Evolutionary conservation across 2,888 invertebrate species (phyloP), one percentile per base, ranked within the genome.

Genomic region (Platycheirus albimanus): DNA sequence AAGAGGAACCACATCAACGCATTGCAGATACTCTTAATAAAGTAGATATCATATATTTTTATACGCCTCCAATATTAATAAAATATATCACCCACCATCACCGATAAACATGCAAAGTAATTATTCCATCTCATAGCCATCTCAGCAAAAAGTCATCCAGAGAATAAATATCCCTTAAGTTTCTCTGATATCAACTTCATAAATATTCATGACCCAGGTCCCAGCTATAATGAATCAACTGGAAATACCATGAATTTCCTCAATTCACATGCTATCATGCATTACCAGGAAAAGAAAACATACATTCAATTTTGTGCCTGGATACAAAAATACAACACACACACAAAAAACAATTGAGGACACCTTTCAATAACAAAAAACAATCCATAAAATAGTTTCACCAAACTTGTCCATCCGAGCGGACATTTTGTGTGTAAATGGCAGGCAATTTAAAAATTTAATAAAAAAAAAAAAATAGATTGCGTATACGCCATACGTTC

Each of bases 161-260:
- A 24, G 24, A 6, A 24, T 24, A 24, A 24, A 24, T 24, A 24
- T 24, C 24, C 24, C 6, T 6, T 4, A 24, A 24, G 24, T 30
- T 43, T 41, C n/a, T 38, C n/a, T n/a, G n/a, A n/a, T n/a, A 33
- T 11, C 33, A 15, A 15, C 8, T 17, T 71, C 61, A 61, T 71
- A 15, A 61, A 71, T 71, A 72, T 74, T 69, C 69, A 75, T 75
- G 36, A 38, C 45, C 24, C 51, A 33, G 30, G 7, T 8, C 1
- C 8, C 1, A 8, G 15, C 41, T 70, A 70, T 70, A 58, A 61
- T 56, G 49, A 49, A 24, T 58, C 51, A 28, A 20, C 45, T 17
- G 54, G n/a, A 47, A 13, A 19, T 36, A 10, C 28, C 28, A 24
- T 28, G 41, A 43, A 43, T 43, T 41, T 54, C 38, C 38, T 28